phyloP scores from a whole-genome alignment of 2,113 vertebrate genomes.

The Tinamus guttatus region DNA sequence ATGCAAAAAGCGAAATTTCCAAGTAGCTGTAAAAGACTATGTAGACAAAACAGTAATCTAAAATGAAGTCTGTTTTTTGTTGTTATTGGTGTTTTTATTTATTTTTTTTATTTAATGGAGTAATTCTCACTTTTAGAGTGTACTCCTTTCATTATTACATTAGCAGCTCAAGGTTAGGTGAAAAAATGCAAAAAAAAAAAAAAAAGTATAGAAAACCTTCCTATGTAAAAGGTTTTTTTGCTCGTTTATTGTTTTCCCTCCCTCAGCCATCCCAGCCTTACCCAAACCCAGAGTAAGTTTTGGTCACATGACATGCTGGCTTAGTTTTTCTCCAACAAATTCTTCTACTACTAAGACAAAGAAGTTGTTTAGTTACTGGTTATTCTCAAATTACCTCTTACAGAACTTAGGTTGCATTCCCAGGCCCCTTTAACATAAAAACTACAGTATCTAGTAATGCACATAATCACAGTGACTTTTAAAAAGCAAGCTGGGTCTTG shows the following conservation, averaged over 20 bases:
- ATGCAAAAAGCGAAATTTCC: neutral
- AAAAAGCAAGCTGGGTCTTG: neutral
- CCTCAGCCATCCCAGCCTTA: neutral
- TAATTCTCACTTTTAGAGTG: neutral
- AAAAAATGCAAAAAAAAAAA: neutral
- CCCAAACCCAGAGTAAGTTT: neutral
- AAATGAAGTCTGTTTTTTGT: neutral
- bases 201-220: neutral
- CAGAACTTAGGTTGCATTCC: neutral
- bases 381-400: neutral
- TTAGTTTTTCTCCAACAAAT: neutral
- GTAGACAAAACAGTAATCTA: slow-evolving; percentile 14
- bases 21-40: neutral
- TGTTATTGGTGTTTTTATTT: neutral
- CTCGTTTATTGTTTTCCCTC: neutral
- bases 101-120: neutral
- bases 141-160: neutral
- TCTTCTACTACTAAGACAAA: neutral
- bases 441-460: neutral
- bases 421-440: neutral
- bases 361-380: neutral
- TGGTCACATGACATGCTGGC: neutral
- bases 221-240: neutral
- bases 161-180: neutral
- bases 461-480: neutral